These are phyloP conservation scores for Chelonus formosanus DNA, from an alignment of 2,888 invertebrate genomes.

Conservation along the genomic window DNA sequence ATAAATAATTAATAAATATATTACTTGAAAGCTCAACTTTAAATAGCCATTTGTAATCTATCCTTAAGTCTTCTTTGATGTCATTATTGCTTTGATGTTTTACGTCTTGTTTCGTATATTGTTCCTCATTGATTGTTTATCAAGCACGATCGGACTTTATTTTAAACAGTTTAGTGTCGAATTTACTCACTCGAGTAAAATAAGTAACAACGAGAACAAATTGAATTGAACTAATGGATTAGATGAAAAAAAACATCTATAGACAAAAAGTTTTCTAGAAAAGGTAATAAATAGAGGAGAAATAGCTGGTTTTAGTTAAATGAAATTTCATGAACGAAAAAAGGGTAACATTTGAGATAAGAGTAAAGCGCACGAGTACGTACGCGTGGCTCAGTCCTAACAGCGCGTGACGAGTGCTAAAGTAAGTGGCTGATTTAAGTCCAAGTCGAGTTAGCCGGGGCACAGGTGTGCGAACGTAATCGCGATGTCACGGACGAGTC, in stretches of 20 bases:
- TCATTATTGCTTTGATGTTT: too few relatives aligned
- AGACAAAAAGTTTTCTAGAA: slow-evolving; percentile 2
- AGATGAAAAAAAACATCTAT: slow-evolving; percentile 2
- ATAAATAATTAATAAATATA: too few relatives aligned
- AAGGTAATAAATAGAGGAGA: neutral
- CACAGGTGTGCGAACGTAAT: slow-evolving; percentile 63
- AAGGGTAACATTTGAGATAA: slow-evolving; percentile 20
- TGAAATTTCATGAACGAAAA: slow-evolving; percentile 28
- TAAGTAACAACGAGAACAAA: too few relatives aligned
- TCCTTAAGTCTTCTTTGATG: too few relatives aligned
- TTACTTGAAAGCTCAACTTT: too few relatives aligned
- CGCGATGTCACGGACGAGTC: slow-evolving; percentile 63
- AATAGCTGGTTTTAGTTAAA: slow-evolving; percentile 28
- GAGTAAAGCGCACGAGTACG: slow-evolving; percentile 34
- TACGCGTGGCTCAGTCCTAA: slow-evolving; percentile 47
- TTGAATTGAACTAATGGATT: slow-evolving; percentile 27
- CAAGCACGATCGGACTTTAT: too few relatives aligned
- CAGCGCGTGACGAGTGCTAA: slow-evolving; percentile 59
- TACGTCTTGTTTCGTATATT: too few relatives aligned
- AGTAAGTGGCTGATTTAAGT: slow-evolving; percentile 56
- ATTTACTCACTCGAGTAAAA: too few relatives aligned
- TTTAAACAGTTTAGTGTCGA: too few relatives aligned
- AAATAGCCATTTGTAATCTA: too few relatives aligned
- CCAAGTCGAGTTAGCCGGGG: slow-evolving; percentile 40
- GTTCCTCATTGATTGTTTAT: too few relatives aligned